Conservation (phyloP, 2,888 invertebrate species). For the Stenichneumon culpator region DNA sequence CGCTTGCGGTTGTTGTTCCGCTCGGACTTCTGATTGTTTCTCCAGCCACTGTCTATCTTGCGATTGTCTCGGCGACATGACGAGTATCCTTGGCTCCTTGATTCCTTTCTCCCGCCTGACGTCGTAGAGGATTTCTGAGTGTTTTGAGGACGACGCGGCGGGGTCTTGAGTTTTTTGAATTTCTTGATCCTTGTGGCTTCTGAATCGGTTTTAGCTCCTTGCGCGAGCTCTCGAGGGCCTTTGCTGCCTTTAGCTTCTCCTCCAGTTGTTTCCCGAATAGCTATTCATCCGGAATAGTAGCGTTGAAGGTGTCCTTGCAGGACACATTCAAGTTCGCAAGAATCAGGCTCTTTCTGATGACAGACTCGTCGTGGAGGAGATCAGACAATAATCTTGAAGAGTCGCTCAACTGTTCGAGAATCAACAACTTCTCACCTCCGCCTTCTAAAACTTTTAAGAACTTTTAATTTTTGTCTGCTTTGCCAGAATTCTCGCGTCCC, state of each 20-base stretch:
- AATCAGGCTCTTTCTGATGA: neutral
- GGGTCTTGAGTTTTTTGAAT: slow-evolving; percentile 60
- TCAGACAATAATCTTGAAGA: slow-evolving; percentile 48
- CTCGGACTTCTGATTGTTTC: neutral
- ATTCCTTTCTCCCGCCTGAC: slow-evolving; percentile 11
- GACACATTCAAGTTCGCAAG: neutral
- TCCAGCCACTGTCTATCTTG: neutral
- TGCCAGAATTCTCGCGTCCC: slow-evolving; percentile 51
- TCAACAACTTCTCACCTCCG: neutral
- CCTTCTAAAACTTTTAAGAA: too few relatives aligned
- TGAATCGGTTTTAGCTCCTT: slow-evolving; percentile 38
- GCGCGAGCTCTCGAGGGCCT: neutral
- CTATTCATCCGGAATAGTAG: neutral
- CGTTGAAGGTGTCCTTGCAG: neutral
- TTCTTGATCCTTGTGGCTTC: neutral
- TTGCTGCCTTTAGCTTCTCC: neutral
- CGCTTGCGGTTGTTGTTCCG: neutral
- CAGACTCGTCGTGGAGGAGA: slow-evolving; percentile 16
- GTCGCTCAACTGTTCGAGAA: slow-evolving; percentile 40
- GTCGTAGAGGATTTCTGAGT: neutral
- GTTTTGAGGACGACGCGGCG: slow-evolving; percentile 36
- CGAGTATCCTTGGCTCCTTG: neutral
- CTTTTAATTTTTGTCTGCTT: slow-evolving; percentile 58
- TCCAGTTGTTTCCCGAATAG: neutral
- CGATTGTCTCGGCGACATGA: slow-evolving; percentile 9